Evolutionary conservation across 2,888 invertebrate species (phyloP).

Genomic region (Drosophila diplacantha): DNA sequence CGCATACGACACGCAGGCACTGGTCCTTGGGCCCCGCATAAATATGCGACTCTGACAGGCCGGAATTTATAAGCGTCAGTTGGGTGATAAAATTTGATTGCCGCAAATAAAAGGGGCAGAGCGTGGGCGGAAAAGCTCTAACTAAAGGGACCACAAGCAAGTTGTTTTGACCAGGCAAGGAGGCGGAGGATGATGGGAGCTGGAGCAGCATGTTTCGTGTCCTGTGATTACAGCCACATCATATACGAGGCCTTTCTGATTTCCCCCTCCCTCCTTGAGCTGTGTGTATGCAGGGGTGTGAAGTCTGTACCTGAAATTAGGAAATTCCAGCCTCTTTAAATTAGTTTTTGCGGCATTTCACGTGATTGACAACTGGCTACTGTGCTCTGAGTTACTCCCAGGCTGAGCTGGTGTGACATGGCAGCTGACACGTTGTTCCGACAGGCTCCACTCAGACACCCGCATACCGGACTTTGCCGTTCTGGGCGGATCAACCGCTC

Average conservation of each 20-base stretch:
- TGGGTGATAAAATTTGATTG: slow-evolving; percentile 70
- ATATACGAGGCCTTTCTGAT: background rate
- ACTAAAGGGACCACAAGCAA: background rate
- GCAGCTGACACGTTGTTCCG: slow-evolving; percentile 6
- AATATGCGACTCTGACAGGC: slow-evolving; percentile 62
- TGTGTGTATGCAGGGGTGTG: background rate
- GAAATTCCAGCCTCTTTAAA: slow-evolving; percentile 5
- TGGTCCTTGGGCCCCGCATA: slow-evolving; percentile 39
- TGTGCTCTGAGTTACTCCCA: background rate
- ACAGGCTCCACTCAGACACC: background rate
- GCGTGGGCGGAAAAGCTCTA: background rate
- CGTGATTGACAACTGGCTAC: slow-evolving; percentile 24
- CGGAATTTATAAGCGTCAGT: slow-evolving; percentile 69
- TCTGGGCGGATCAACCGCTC: slow-evolving; percentile 1
- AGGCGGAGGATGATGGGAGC: background rate
- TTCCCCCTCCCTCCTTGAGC: background rate
- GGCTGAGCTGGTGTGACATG: background rate
- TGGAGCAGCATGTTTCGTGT: background rate
- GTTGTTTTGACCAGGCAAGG: slow-evolving; percentile 2
- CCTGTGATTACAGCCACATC: slow-evolving; percentile 1
- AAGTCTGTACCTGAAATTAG: slow-evolving; percentile 3
- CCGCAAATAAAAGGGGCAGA: slow-evolving; percentile 58
- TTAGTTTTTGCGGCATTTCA: slow-evolving; percentile 17
- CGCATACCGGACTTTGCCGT: background rate
- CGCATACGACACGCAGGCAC: slow-evolving; percentile 44